Evolutionary conservation across 2,113 vertebrate species (phyloP).

Genomic region (Aleadryas rufinucha): DNA sequence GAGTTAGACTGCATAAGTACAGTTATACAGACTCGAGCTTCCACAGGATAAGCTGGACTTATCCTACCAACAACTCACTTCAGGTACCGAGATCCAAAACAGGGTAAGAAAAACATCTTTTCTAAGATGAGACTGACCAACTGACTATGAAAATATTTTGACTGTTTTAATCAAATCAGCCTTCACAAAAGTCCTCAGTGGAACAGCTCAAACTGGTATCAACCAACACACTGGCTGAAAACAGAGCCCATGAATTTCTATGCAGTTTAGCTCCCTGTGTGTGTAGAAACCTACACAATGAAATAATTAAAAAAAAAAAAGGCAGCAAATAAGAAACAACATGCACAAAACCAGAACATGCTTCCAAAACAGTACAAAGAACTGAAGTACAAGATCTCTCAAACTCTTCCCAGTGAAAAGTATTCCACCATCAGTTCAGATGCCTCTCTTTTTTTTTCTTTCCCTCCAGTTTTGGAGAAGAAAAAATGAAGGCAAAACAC

Average conservation of each 20-base stretch:
- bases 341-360: background rate
- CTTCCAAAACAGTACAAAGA: background rate
- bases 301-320: background rate
- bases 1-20: background rate
- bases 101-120: background rate
- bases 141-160: background rate
- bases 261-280: background rate
- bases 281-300: background rate
- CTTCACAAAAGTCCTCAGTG: background rate
- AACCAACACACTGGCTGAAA: background rate
- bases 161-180: background rate
- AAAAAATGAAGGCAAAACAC: background rate
- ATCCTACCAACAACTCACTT: background rate
- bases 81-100: background rate
- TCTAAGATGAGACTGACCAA: background rate
- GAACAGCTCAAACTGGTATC: background rate
- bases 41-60: background rate
- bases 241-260: accelerated
- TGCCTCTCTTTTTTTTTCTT: background rate
- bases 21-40: accelerated
- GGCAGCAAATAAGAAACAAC: background rate
- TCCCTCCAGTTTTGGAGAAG: background rate
- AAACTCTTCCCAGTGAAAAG: background rate
- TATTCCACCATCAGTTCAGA: background rate
- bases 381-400: background rate